A percentile compares a stretch with the other conserved stretches of the same genome.
phyloP scores from a whole-genome alignment of 2,888 invertebrate species.

The Drosophila fungiperda region DNA sequence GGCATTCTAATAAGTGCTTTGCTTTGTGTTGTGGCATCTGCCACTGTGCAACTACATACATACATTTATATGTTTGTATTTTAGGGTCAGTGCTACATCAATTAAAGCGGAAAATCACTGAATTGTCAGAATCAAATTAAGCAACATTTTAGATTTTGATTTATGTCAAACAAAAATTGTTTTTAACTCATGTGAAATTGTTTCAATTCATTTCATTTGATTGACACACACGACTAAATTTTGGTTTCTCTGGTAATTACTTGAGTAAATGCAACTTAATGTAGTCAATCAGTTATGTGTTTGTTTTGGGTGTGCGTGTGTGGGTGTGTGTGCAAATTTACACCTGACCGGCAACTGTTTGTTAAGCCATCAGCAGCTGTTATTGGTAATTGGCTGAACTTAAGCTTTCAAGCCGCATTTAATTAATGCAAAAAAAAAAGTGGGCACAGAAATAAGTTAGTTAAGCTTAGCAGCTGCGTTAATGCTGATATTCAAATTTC shows the following conservation, averaged over 20 bases:
- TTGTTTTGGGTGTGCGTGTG: background rate
- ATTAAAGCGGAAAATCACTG: constrained; percentile 1
- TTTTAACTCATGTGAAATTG: constrained; percentile 6
- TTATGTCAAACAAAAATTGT: background rate
- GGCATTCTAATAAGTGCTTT: constrained; percentile 43
- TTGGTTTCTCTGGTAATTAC: constrained; percentile 33
- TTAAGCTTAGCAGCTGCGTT: constrained; percentile 36
- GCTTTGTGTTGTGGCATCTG: constrained; percentile 36
- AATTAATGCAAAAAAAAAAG: constrained; percentile 23
- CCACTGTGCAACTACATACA: constrained; percentile 5
- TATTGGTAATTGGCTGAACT: constrained; percentile 11
- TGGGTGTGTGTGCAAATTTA: background rate
- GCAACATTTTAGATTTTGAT: background rate
- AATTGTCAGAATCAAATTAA: constrained; percentile 12
- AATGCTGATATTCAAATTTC: constrained; percentile 33
- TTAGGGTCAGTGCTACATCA: constrained; percentile 16
- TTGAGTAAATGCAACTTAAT: constrained; percentile 4
- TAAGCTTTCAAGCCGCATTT: constrained; percentile 10
- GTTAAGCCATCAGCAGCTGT: constrained; percentile 14
- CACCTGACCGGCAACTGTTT: constrained; percentile 21
- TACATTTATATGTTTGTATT: constrained; percentile 10
- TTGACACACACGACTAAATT: constrained; percentile 13
- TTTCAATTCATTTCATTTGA: constrained; percentile 27
- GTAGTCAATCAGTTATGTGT: background rate
- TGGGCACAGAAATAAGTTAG: constrained; percentile 13